These are phyloP conservation scores for Xiphias gladius DNA, from an alignment of 2,113 vertebrate genomes.

Conservation along the genomic window DNA sequence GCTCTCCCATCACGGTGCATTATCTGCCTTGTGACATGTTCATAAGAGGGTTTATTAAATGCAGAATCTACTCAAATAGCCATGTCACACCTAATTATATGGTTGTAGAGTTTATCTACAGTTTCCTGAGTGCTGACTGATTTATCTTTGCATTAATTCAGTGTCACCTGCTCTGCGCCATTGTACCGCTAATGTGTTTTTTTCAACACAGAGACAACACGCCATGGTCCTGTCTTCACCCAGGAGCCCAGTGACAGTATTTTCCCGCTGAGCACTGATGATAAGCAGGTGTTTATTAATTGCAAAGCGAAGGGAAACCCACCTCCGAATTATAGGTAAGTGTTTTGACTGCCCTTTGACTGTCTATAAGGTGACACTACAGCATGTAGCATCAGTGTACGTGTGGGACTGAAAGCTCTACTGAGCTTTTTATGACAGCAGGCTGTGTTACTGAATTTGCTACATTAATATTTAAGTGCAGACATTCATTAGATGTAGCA, in stretches of 20 bases:
- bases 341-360: conserved; percentile 18
- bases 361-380: background rate
- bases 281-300: conserved; percentile 88
- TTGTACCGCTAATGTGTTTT: conserved; percentile 27
- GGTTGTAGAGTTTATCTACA: conserved; percentile 41
- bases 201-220: conserved; percentile 79
- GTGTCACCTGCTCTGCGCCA: conserved; percentile 35
- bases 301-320: conserved; percentile 90
- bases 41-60: conserved; percentile 61
- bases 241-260: conserved; percentile 89
- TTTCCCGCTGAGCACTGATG: conserved; percentile 86
- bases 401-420: background rate
- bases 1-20: conserved; percentile 53
- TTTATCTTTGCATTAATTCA: conserved; percentile 56
- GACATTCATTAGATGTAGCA: background rate
- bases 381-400: background rate
- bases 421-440: background rate
- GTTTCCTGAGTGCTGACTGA: conserved; percentile 42
- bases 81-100: conserved; percentile 69
- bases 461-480: conserved; percentile 5
- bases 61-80: conserved; percentile 52
- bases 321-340: conserved; percentile 87
- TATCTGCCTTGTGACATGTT: conserved; percentile 57
- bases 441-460: background rate
- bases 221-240: conserved; percentile 88